Evolutionary conservation across 2,888 invertebrate genomes (phyloP), one percentile per base, ranked within the genome.

Genomic region (Meloe dianella): DNA sequence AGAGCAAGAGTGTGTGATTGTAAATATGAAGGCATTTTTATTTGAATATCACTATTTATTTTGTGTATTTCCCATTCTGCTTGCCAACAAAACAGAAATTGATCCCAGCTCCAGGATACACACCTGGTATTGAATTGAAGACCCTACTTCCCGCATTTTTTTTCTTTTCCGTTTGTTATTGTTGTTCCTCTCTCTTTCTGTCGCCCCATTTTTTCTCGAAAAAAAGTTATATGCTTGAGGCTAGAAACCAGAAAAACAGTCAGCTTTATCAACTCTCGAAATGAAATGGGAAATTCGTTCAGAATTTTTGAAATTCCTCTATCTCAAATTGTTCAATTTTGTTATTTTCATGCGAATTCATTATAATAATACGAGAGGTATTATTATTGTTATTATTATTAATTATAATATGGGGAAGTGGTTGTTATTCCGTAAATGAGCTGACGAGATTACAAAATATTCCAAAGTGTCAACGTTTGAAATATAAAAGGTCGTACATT

Each of bases 381-480:
- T 22, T 17, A 47, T 20, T 47, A 47, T 20, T 47, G 20, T 41
- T 41, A 41, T n/a, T 41, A 41, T n/a, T 3, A 41, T n/a, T n/a
- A n/a, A n/a, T n/a, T n/a, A n/a, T n/a, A n/a, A n/a, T n/a, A n/a
- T n/a, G n/a, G n/a, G n/a, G n/a, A 41, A 41, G 41, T 41, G 41
- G 67, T 73, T 71, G 68, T 68, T 63, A 61, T 68, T 67, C 66
- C 66, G 68, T 72, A 67, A 65, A 68, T 57, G 69, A 71, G 69
- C 68, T 72, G 71, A 74, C 71, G 71, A 73, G 73, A 73, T 74
- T 73, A 74, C 73, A 72, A 74, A 73, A 74, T 74, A 72, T 74
- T 71, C 70, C 64, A 66, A 69, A 67, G 69, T 69, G 73, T 74
- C 73, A n/a, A n/a, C n/a, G n/a, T n/a, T n/a, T n/a, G n/a, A n/a